Evolutionary conservation across 1,140 invertebrate genomes (phyloP).

Genomic region (Caenorhabditis tropicalis): DNA sequence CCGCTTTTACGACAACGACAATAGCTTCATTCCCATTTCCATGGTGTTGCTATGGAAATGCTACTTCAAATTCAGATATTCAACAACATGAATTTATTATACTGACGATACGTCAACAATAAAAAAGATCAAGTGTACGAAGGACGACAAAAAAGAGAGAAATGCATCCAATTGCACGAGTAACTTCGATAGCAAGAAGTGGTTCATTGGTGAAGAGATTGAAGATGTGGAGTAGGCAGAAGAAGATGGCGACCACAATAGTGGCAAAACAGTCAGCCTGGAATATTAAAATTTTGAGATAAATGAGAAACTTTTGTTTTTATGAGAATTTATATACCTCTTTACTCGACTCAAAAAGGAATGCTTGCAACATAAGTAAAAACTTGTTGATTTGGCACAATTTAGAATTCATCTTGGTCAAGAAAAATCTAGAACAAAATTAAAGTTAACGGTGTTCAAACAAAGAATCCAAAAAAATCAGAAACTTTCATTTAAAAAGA

Average conservation of each 20-base stretch:
- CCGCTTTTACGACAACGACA: too few species aligned
- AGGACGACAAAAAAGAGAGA: not conserved
- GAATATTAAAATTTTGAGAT: too few species aligned
- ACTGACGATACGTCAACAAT: not conserved
- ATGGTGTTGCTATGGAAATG: too few species aligned
- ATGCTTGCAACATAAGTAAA: not conserved
- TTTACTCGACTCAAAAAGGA: not conserved
- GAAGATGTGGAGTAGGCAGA: not conserved
- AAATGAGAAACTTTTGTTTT: not conserved
- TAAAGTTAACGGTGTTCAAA: not conserved
- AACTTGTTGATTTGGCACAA: not conserved
- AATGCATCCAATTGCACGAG: not conserved
- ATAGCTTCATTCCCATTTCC: too few species aligned
- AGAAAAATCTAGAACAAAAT: too few species aligned
- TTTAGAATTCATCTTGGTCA: not conserved
- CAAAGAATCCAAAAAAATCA: not conserved
- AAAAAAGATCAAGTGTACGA: not conserved
- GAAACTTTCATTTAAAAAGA: too few species aligned
- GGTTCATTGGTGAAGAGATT: not conserved
- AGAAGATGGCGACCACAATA: not conserved
- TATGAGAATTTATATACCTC: not conserved
- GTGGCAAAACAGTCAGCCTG: not conserved
- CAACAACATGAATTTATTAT: not conserved
- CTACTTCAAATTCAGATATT: too few species aligned
- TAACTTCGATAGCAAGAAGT: not conserved